A percentile compares a stretch with the other conserved stretches of the same genome.
Conservation (phyloP, 2,888 invertebrate genomes). For the Apotomis betuletana region DNA sequence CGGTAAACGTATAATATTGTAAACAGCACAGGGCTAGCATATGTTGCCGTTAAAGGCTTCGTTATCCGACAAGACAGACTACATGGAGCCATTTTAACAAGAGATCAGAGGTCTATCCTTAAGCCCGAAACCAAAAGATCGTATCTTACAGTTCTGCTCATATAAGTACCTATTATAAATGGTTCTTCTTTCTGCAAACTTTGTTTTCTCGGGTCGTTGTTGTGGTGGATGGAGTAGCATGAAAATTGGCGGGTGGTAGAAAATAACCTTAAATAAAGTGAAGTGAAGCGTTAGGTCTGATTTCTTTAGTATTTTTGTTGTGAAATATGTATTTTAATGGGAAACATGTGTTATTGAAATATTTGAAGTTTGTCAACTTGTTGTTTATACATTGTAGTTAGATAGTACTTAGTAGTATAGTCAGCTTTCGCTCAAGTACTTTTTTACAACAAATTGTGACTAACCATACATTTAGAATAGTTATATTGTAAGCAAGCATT, state of each 20-base stretch:
- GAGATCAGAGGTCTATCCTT: too few species aligned
- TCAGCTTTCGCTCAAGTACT: constrained; percentile 27
- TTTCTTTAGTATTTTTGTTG: neutral
- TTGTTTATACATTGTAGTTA: constrained; percentile 16
- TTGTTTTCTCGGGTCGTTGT: constrained; percentile 1
- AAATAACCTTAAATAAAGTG: neutral
- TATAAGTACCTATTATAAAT: neutral
- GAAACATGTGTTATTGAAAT: neutral
- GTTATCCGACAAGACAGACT: too few species aligned
- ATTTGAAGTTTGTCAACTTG: neutral
- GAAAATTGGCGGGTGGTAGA: neutral
- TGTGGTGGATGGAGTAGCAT: constrained; percentile 14
- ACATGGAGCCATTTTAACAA: too few species aligned
- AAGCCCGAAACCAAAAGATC: too few species aligned
- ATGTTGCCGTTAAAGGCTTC: too few species aligned
- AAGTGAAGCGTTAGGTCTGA: neutral
- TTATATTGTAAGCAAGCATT: constrained; percentile 18
- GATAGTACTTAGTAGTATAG: constrained; percentile 24
- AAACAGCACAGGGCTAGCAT: too few species aligned
- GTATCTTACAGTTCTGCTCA: too few species aligned
- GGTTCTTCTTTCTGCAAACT: constrained; percentile 13
- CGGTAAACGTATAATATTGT: neutral
- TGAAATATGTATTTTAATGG: neutral
- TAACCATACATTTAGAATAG: constrained; percentile 28
- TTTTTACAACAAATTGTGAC: constrained; percentile 34